Evolutionary conservation across 2,113 vertebrate species (phyloP).

Genomic region (Psophia crepitans): DNA sequence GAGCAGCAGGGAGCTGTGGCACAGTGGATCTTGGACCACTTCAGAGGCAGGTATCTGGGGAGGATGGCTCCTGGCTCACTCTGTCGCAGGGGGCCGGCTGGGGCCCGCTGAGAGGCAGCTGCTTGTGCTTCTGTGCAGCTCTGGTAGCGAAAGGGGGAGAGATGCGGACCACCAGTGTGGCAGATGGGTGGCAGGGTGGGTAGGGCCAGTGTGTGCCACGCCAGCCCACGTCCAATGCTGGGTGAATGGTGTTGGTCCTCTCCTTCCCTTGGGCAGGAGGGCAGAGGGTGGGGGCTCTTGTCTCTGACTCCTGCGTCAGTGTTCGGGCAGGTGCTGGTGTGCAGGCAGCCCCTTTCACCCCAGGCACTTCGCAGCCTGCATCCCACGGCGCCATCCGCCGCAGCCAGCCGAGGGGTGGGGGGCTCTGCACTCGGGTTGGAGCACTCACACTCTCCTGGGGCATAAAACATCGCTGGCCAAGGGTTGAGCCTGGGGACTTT

Average conservation of each 20-base stretch:
- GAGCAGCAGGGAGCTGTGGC: not conserved
- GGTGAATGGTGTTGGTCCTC: not conserved
- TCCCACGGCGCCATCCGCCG: rapidly evolving
- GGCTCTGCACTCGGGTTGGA: not conserved
- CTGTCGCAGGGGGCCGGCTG: rapidly evolving
- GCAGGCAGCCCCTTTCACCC: not conserved
- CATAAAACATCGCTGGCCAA: not conserved
- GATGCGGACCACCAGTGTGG: not conserved
- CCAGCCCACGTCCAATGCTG: not conserved
- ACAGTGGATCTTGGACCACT: not conserved
- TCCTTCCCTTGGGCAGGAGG: not conserved
- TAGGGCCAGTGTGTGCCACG: not conserved
- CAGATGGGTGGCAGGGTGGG: not conserved
- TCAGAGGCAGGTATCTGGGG: not conserved
- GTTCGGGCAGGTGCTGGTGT: rapidly evolving
- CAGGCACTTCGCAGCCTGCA: not conserved
- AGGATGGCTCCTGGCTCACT: not conserved
- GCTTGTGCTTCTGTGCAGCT: not conserved
- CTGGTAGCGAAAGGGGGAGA: not conserved
- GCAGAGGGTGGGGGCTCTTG: not conserved
- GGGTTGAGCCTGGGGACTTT: not conserved
- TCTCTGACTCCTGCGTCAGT: rapidly evolving
- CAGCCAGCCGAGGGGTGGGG: too few species aligned
- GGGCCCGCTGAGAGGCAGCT: not conserved
- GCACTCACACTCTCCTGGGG: not conserved